Base-by-base conservation (phyloP, 2,888 invertebrate genomes). In the Sisyra nigra region DNA sequence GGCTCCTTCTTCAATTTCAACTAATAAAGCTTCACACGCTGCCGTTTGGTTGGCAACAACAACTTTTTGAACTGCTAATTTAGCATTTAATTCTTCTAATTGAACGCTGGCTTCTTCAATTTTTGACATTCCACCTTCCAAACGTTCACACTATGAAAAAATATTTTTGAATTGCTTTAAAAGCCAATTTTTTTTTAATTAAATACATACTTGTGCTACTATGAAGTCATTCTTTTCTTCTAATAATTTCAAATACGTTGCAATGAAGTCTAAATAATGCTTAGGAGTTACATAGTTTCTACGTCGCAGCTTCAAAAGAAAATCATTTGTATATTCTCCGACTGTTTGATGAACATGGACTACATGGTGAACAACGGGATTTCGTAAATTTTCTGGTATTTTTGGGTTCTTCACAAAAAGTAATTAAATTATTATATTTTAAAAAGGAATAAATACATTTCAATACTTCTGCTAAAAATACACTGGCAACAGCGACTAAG, bases 241-340 rank as follows among this genome's bases (percentile, higher is more conserved):
- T 34, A 92, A 62, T 24, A 92, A 65, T 48, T 69, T 71, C 2
- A 89, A 56, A 55, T 91, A 92, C 2, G 77, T 80, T 42, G 75
- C 74, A 45, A 93, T 80, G 54, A 74, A 91, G 61, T 92, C 91
- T 56, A 93, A 68, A 59, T 87, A 93, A 56, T 92, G 89, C 52
- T 88, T 91, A 1, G 92, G 92, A 1, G 92, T 92, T 2, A 92
- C 87, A 58, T 80, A 91, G 63, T 89, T 91, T 57, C 73, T 79
- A 9, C 91, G 67, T 11, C 89, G 69, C 40, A 89, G 61, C 46
- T 83, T 80, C 45, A 73, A 60, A 17, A 74, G 62, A 57, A 87
- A 93, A 49, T 83, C 80, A 1, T 56, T 56, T 0, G 84, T 81
- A 59, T 84, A 89, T 1, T 67, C 60, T 32, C 72, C 74, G 6